Evolutionary conservation across 1,140 invertebrate species (phyloP), one percentile per base, ranked within the genome.

Genomic region (Mylabris phalerata): DNA sequence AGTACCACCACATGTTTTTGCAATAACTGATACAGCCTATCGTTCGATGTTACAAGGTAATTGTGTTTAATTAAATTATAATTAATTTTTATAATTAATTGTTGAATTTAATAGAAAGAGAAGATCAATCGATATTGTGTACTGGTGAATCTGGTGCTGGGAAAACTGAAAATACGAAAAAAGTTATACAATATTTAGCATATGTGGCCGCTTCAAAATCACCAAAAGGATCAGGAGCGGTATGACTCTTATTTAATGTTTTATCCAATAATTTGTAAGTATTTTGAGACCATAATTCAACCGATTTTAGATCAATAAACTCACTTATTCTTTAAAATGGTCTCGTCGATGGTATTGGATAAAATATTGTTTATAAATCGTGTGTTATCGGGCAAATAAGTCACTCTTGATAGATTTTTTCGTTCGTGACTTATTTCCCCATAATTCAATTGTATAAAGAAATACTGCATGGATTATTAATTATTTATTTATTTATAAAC

Each of bases 91-190:
- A 19, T 19, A 41, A 40, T 50, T 32, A 32, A 32, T 32, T 32
- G 32, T 32, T 32, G 1, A 10, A 42, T 13, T 50, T 42, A 83
- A 24, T 80, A 98, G 96, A 99, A 82, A 87, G 95, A 43, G 97
- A 99, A 80, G 96, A 99, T 78, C 97, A 99, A 79, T 98, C 95
- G 6, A 99, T 99, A 75, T 81, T 99, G 52, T 99, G 97, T 82
- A 99, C 97, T 49, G 98, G 98, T 67, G 98, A 99, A 79, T 99
- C 96, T n/a, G 98, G 98, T 66, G 97, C 97, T 64, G 98, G 98
- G 62, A 99, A 99, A 82, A 99, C 98, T 19, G 98, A 99, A 77
- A 99, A 99, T 77, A 99, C 98, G 44, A 99, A 99, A 79, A 99
- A 99, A 85, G 98, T 99, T 38, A 99, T 99, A 72, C 98, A 99